These are phyloP conservation scores for Coecobrya sp. DNA, from an alignment of 2,888 invertebrate genomes.

Conservation along the genomic window DNA sequence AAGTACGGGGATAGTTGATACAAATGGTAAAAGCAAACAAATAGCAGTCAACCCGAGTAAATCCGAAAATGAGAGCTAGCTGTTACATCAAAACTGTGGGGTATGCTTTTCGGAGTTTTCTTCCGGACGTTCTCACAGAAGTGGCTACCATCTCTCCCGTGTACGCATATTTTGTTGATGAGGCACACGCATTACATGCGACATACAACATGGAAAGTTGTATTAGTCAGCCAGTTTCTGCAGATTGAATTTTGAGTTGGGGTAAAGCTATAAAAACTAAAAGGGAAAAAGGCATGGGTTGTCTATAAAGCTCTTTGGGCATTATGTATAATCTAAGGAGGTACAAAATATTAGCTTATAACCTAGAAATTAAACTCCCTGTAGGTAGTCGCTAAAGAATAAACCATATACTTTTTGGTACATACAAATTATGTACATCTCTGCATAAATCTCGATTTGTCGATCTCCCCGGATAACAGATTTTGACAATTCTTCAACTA, in stretches of 20 bases:
- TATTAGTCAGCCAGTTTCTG: conserved; percentile 20
- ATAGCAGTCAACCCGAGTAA: conserved; percentile 30
- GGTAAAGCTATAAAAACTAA: neutral
- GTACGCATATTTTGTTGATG: neutral
- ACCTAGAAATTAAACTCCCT: neutral
- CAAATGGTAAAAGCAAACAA: neutral
- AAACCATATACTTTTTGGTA: too few species aligned
- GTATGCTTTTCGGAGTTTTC: conserved; percentile 52
- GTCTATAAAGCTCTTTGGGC: too few species aligned
- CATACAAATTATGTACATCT: neutral
- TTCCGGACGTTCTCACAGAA: neutral
- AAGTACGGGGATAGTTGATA: neutral
- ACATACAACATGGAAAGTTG: conserved; percentile 21
- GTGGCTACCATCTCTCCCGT: neutral
- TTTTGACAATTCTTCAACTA: neutral
- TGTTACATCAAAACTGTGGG: neutral
- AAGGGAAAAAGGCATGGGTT: too few species aligned
- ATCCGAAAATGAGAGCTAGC: neutral
- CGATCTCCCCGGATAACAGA: neutral
- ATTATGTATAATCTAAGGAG: too few species aligned
- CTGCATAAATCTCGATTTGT: neutral
- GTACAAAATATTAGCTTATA: too few species aligned
- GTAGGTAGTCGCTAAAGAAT: too few species aligned
- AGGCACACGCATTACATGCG: neutral
- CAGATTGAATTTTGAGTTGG: neutral